Base-by-base conservation (phyloP, 2,113 vertebrate genomes). In the Lycaon pictus region DNA sequence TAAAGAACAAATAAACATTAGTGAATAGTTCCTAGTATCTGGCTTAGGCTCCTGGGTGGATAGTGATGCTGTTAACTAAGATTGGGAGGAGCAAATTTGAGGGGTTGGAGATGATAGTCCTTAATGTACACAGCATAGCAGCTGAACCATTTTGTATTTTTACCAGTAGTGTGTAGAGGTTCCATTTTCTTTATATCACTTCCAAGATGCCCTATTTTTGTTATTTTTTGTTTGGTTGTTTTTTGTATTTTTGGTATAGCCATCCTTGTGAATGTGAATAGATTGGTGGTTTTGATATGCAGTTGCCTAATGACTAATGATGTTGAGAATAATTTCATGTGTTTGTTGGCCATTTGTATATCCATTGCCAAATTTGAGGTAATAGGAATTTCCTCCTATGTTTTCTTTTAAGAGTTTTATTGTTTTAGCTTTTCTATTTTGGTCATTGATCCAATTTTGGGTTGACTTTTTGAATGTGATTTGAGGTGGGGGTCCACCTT, bases 1-100 rank as follows among this genome's bases (percentile, higher is more conserved):
- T 62, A 86, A 90, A 85, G 62, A 85, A 96, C 37, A 88, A 74
- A 65, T 56, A 37, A 63, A 91, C 37, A 69, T 22, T 89, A 83
- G 23, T 63, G 16, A 95, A 48, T 84, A 86, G 27, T 23, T 84
- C 55, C 35, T 43, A n/a, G 72, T 81, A 48, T 93, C 37, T 90
- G 55, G 62, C 27, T 85, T 90, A 69, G 76, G 86, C 51, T 88
- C 25, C 19, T 60, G 37, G 3, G 11, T 93, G 51, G 51, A 13
- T 67, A 60, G 19, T 88, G n/a, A 88, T 89, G n/a, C 51, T 88
- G 19, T 88, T 74, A 90, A 88, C 65, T 67, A 89, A 71, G 25
- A 72, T 71, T 69, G 22, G 60, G 4, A 90, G 74, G 20, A 85
- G 12, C n/a, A 72, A 55, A 72, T 90, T 85, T 62, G 71, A 51